Evolutionary conservation across 2,113 vertebrate genomes (phyloP).

Genomic region (Leptosomus discolor): DNA sequence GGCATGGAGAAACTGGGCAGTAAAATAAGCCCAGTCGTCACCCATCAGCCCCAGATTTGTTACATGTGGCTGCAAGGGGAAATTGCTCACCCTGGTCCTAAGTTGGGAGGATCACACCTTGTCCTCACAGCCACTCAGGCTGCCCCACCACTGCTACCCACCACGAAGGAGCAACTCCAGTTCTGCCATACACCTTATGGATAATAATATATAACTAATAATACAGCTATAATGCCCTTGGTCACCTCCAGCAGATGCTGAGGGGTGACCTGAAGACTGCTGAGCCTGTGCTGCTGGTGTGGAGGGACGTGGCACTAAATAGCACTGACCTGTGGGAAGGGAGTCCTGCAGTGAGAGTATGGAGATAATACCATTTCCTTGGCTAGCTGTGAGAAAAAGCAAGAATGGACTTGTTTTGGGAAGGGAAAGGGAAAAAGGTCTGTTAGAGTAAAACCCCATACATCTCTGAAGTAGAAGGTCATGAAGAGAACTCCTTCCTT

Average conservation of each 20-base stretch:
- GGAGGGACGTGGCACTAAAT: not conserved
- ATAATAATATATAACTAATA: not conserved
- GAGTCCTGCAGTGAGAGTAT: not conserved
- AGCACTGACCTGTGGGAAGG: not conserved
- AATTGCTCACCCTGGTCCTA: not conserved
- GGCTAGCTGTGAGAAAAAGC: not conserved
- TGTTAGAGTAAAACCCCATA: not conserved
- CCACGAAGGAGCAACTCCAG: not conserved
- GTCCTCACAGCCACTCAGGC: not conserved
- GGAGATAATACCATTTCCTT: not conserved
- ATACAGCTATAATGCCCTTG: not conserved
- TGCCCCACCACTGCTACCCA: not conserved
- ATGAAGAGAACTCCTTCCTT: not conserved
- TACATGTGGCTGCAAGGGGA: not conserved
- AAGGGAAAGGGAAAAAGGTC: not conserved
- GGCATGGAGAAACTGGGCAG: not conserved
- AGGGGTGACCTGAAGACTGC: not conserved
- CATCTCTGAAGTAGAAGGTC: not conserved
- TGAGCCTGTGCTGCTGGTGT: not conserved
- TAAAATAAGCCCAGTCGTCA: not conserved
- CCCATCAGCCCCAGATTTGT: not conserved
- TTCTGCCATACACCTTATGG: not conserved
- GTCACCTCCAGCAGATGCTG: not conserved
- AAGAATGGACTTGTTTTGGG: not conserved
- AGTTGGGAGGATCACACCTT: not conserved